These are phyloP conservation scores for Hipparchia semele DNA, from an alignment of 2,888 invertebrate genomes.

Conservation along the genomic window DNA sequence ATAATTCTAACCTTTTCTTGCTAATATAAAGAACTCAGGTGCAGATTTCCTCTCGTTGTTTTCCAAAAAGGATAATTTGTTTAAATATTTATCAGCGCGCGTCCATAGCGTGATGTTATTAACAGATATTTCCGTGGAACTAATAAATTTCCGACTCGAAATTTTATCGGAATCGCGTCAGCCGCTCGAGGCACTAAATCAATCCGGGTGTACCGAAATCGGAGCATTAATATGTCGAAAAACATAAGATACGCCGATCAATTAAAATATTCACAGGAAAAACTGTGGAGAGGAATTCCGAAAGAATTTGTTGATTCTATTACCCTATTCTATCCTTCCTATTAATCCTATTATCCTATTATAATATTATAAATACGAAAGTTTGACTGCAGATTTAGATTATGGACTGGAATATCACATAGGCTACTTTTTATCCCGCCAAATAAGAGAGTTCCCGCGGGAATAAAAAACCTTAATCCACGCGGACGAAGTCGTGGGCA, in stretches of 20 bases:
- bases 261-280: conserved; percentile 68
- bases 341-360: no score
- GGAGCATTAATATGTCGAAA: conserved; percentile 68
- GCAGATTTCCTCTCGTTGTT: no score
- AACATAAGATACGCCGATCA: conserved; percentile 71
- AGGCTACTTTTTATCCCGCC: no score
- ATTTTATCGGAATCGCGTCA: conserved; percentile 38
- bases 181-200: conserved; percentile 65
- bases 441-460: no score
- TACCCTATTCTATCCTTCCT: no score
- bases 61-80: conserved; percentile 13
- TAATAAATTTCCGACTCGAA: conserved; percentile 44
- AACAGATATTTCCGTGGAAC: conserved; percentile 33
- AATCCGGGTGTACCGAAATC: conserved; percentile 57
- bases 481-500: no score
- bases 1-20: no score
- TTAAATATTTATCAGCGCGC: conserved; percentile 26
- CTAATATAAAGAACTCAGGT: no score
- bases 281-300: conserved; percentile 41
- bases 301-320: not conserved
- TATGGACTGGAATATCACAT: no score
- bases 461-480: no score
- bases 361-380: no score
- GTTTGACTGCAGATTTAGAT: no score
- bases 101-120: conserved; percentile 27